Evolutionary conservation across 1,140 invertebrate genomes (phyloP), one percentile per base, ranked within the genome.

Genomic region (Caenorhabditis brenneri): DNA sequence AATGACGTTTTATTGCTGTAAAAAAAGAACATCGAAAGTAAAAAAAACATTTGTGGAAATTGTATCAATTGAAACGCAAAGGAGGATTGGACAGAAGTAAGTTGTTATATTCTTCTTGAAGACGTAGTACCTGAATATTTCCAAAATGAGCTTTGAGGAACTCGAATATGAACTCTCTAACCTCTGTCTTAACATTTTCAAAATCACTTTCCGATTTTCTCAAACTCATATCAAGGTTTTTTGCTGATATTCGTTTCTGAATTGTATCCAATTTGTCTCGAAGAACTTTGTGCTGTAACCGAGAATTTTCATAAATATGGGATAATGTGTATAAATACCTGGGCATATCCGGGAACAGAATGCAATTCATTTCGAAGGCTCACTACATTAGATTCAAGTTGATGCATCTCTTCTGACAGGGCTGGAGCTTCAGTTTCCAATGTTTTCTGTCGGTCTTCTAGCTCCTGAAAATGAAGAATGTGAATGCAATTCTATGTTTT

Each of bases 101-200:
- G n/a, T 5, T 22, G 24, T 74, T 74, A n/a, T 74, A 74, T 27
- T 74, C 65, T 74, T 46, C 36, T n/a, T 74, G 65, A 24, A 42
- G 65, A 0, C 65, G 65, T 24, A 74, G 7, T 10, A 15, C 31
- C 58, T 65, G 58, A n/a, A 65, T 19, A 46, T 9, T 46, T 51
- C 6, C 0, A 51, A 29, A 27, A 24, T 1, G 6, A 65, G 5
- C 19, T 65, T 16, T 9, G 22, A 16, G 36, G 4, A 5, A 3
- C 7, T n/a, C 22, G 16, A 27, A 65, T 3, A n/a, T 10, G 24
- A 36, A 65, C 33, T 16, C 16, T 10, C 9, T 27, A 9, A 65
- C 65, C n/a, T 74, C 65, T 12, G 33, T 19, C 24, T 74, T 74
- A 24, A 74, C 46, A 24, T 3, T 46, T 24, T 74, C 65, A n/a